Base-by-base conservation (phyloP, 1,140 invertebrate genomes). In the Bradynema listronoti region DNA sequence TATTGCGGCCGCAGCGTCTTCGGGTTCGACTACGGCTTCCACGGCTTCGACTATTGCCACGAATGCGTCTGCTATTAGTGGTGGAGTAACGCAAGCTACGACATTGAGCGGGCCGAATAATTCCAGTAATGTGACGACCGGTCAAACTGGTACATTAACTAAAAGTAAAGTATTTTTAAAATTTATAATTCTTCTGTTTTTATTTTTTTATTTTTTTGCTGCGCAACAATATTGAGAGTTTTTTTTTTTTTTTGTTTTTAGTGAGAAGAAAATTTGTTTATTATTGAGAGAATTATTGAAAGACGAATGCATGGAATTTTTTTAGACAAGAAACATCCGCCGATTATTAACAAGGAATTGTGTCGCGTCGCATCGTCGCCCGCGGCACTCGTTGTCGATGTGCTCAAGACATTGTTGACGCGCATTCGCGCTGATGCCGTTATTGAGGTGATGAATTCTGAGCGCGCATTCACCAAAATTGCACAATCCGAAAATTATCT, bases 381-480 rank as follows among this genome's bases (percentile, higher is more conserved):
- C 11, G 75, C 75, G 1, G 65, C 58, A 9, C 36, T 75, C 49
- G 69, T 74, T 36, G 54, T 59, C 7, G 30, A 66, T 33, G 52
- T 59, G 1, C 24, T 76, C 14, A 63, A 63, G 27, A 52, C 69
- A 7, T 41, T 72, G 11, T 34, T 78, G 39, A 14, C 33, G 1
- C 41, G 69, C 16, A 66, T 73, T 14, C 30, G 60, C 19, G 59
- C 66, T 5, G 63, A 67, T 5, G 56, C 42, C 25, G 61, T 78
- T 16, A 65, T 78, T 32, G 75, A 76, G 30, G 56, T 51, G n/a
- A 76, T 76, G 75, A 76, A 76, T 56, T 46, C 64, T 29, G 75
- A 72, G 30, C 39, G 73, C 32, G 69, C 61, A 42, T 76, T 74
- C 75, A 76, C 66, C 14, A 69, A 76, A 30, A 68, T 75, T 22